Evolutionary conservation across 2,113 vertebrate genomes (phyloP), one percentile per base, ranked within the genome.

Genomic region (Cyprinodon tularosa): DNA sequence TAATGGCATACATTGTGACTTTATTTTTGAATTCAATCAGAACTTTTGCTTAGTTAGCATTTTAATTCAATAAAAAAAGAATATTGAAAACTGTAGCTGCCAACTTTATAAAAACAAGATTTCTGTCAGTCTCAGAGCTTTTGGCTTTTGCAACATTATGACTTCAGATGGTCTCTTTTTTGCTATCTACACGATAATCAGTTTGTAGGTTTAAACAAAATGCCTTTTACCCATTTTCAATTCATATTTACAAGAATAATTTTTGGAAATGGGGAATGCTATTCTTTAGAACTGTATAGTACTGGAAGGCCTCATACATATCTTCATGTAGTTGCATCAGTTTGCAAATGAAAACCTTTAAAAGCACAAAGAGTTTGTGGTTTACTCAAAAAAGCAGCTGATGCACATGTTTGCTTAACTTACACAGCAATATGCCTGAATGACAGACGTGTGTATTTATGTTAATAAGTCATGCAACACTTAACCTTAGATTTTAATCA

Each of bases 341-440:
- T 84, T 73, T 87, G 47, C 48, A 45, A 71, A 37, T 48, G 57
- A 53, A 80, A 63, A 50, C 77, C 66, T 59, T 15, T 38, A 57
- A 85, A 90, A 91, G 90, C 91, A 91, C 89, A 90, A 89, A 76
- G 29, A 40, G 62, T 0, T 38, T 72, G 64, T 1, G 6, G 61
- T 81, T 73, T 71, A 84, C 79, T 71, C 67, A 68, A 85, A 65
- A 44, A 40, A 78, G 71, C 66, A 14, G 11, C 67, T 57, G 50
- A n/a, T 57, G 50, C 17, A 57, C 50, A 57, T 57, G 20, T 57
- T 57, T 57, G 50, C 7, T 50, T 15, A 50, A 50, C 15, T 57
- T 57, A 57, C 50, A 57, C 6, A 57, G 50, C 50, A 57, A 57
- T 57, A 57, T 2, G 17, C 50, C 20, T 57, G 50, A 20, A 20